Evolutionary conservation across 2,888 invertebrate species (phyloP).

Genomic region (Ernsta delagoae): DNA sequence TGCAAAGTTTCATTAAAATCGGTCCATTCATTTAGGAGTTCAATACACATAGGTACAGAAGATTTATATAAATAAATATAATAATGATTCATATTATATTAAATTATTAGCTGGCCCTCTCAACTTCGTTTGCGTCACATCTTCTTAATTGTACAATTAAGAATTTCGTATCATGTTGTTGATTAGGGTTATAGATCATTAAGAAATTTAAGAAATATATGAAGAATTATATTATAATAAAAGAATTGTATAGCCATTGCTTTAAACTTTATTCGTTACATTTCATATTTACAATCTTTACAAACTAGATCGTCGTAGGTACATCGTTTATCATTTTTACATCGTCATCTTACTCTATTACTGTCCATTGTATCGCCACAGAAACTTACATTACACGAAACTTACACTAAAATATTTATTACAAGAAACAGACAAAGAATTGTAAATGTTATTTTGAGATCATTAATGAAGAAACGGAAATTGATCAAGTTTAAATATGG

Average conservation of each 20-base stretch:
- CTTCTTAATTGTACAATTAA: no score
- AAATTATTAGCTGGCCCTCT: no score
- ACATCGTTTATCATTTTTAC: conserved; percentile 50
- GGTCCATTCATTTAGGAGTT: no score
- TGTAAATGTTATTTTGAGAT: conserved; percentile 51
- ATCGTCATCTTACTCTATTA: conserved; percentile 67
- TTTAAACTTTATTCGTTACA: conserved; percentile 67
- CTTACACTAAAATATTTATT: conserved; percentile 42
- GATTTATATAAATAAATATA: no score
- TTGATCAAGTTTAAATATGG: conserved; percentile 29
- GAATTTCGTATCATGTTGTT: no score
- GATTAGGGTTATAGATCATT: no score
- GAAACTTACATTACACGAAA: conserved; percentile 30
- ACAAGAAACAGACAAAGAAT: conserved; percentile 45
- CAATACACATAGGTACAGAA: no score
- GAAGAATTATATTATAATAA: background rate
- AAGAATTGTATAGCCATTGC: conserved; percentile 40
- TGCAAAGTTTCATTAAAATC: no score
- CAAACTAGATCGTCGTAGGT: conserved; percentile 53
- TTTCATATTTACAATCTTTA: conserved; percentile 77
- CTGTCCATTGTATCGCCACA: conserved; percentile 70
- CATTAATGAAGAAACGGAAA: conserved; percentile 47
- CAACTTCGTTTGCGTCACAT: no score
- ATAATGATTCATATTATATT: no score
- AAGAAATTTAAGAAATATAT: no score